Evolutionary conservation across 2,888 invertebrate genomes (phyloP).

Genomic region (Cerastis leucographa): DNA sequence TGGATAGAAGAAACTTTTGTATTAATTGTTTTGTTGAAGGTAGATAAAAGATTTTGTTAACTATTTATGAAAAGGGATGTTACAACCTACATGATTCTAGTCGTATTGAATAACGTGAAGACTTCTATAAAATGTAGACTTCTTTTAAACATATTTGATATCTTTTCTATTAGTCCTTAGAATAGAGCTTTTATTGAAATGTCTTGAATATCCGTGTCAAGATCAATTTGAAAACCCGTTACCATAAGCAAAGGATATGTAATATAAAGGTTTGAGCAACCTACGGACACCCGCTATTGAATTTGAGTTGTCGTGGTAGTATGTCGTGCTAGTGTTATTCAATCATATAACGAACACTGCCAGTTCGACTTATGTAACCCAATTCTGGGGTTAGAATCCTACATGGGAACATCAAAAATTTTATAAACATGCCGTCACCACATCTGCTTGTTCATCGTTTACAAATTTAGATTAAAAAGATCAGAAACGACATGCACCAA

Average conservation of each 20-base stretch:
- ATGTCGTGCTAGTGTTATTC: neutral
- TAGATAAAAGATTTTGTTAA: conserved; percentile 18
- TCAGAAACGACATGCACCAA: conserved; percentile 77
- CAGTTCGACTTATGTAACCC: conserved; percentile 19
- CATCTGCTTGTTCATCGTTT: conserved; percentile 71
- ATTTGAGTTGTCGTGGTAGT: neutral
- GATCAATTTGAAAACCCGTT: neutral
- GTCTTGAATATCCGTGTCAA: neutral
- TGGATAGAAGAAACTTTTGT: conserved; percentile 36
- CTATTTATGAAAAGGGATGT: neutral
- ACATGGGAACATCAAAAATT: conserved; percentile 70
- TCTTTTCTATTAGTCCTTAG: neutral
- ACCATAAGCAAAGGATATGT: neutral
- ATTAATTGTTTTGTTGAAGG: conserved; percentile 26
- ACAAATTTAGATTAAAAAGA: conserved; percentile 70
- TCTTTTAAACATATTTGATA: neutral
- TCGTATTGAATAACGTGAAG: neutral
- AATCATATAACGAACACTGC: neutral
- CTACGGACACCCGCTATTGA: neutral
- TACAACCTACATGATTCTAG: too few species aligned
- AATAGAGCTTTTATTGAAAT: neutral
- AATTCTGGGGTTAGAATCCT: conserved; percentile 49
- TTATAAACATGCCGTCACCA: conserved; percentile 65
- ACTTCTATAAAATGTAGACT: neutral
- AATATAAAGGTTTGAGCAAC: neutral